Percentiles rank a stretch among this genome's conserved stretches.
Conservation (phyloP, 1,140 invertebrate species). For the Eulimnadia texana region DNA sequence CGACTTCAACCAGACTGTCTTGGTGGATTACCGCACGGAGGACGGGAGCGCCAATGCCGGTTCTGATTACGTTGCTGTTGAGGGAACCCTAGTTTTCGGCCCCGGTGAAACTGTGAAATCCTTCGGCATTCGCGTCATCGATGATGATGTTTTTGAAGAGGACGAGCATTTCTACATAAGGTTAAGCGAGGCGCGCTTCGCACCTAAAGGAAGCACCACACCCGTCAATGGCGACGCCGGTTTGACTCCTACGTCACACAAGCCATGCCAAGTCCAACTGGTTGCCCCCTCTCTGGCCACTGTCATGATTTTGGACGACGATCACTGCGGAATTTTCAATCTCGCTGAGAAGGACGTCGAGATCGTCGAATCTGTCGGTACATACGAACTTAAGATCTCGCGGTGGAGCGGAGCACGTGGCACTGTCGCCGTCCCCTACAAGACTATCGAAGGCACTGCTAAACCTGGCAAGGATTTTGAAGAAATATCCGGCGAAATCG, state of each 20-base stretch:
- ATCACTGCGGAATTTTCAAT: slow-evolving; percentile 92
- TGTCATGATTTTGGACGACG: slow-evolving; percentile 96
- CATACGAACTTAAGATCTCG: slow-evolving; percentile 62
- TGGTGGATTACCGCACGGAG: slow-evolving; percentile 89
- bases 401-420: slow-evolving; percentile 85
- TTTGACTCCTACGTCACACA: neutral
- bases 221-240: neutral
- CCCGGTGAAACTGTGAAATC: slow-evolving; percentile 72
- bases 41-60: slow-evolving; percentile 93
- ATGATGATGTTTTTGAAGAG: slow-evolving; percentile 98
- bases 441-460: slow-evolving; percentile 83
- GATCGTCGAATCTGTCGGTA: slow-evolving; percentile 79
- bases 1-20: slow-evolving; percentile 55
- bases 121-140: slow-evolving; percentile 78
- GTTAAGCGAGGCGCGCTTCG: slow-evolving; percentile 40
- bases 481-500: slow-evolving; percentile 57
- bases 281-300: slow-evolving; percentile 75
- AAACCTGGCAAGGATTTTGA: slow-evolving; percentile 79
- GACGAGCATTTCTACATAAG: slow-evolving; percentile 97
- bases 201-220: neutral
- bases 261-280: slow-evolving; percentile 37
- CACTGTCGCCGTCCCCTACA: slow-evolving; percentile 71
- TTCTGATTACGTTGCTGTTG: slow-evolving; percentile 77
- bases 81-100: slow-evolving; percentile 71
- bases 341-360: slow-evolving; percentile 73